Evolutionary conservation across 2,888 invertebrate species (phyloP).

Genomic region (Nomada ferruginata): DNA sequence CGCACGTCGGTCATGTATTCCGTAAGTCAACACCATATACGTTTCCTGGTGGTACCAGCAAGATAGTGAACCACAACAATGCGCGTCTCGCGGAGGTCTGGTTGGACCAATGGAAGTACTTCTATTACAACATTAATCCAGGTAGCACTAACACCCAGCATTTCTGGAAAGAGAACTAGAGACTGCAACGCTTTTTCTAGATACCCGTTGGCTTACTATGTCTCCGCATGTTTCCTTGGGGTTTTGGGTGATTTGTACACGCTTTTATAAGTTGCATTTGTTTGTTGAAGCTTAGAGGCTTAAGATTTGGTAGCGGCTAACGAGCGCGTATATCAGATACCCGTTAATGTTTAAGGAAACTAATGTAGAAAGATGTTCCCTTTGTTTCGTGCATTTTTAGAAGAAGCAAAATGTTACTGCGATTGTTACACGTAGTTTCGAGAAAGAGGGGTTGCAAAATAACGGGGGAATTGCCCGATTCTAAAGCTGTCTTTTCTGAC

Average conservation of each 20-base stretch:
- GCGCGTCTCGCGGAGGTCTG: conserved; percentile 99
- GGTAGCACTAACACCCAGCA: conserved; percentile 86
- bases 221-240: conserved; percentile 52
- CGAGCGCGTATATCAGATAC: conserved; percentile 77
- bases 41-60: conserved; percentile 98
- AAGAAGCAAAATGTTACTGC: conserved; percentile 1
- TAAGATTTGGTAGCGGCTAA: conserved; percentile 26
- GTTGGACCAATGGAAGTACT: conserved; percentile 99
- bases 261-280: conserved; percentile 49
- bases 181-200: conserved; percentile 10
- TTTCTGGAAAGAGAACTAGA: conserved; percentile 49
- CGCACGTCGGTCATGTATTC: conserved; percentile 98
- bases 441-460: conserved; percentile 8
- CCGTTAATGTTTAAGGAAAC: conserved; percentile 71
- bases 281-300: conserved; percentile 9
- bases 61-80: conserved; percentile 99
- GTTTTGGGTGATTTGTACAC: conserved; percentile 56
- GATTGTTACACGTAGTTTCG: not conserved
- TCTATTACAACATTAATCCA: conserved; percentile 99
- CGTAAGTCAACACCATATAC: conserved; percentile 99
- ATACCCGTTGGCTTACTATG: conserved; percentile 25
- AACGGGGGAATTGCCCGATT: not conserved
- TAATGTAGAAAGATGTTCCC: not conserved
- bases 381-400: conserved; percentile 11
- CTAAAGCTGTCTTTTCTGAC: conserved; percentile 11